These are phyloP conservation scores for Hypercompe scribonia DNA, from an alignment of 2,888 invertebrate species.

Conservation along the genomic window DNA sequence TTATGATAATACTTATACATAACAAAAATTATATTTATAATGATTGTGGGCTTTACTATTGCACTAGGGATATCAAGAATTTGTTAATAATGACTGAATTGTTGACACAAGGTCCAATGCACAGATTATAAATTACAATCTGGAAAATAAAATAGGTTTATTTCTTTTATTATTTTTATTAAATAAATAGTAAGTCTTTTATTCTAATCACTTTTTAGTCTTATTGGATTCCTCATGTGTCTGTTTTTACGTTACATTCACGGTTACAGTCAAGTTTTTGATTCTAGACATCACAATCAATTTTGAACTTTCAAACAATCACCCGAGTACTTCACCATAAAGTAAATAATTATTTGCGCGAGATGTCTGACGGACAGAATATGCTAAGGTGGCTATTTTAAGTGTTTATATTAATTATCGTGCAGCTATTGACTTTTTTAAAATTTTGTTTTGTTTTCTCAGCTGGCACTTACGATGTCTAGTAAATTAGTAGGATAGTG, in stretches of 20 bases:
- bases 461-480: slow-evolving; percentile 6
- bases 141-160: too few relatives aligned
- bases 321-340: neutral
- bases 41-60: too few relatives aligned
- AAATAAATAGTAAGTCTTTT: too few relatives aligned
- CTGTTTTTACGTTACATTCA: neutral
- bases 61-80: too few relatives aligned
- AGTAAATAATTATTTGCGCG: neutral
- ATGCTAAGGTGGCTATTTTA: neutral
- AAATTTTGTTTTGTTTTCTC: neutral
- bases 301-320: neutral
- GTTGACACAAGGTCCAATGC: too few relatives aligned
- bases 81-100: too few relatives aligned
- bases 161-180: too few relatives aligned
- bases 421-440: neutral
- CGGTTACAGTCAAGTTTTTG: too few relatives aligned
- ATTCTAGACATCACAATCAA: neutral
- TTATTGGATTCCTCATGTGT: too few relatives aligned
- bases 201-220: too few relatives aligned
- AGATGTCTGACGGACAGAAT: neutral
- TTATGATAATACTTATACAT: neutral
- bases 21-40: neutral
- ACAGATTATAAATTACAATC: too few relatives aligned
- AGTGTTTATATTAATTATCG: neutral
- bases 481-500: neutral